Evolutionary conservation across 2,113 vertebrate species (phyloP), one percentile per base, ranked within the genome.

Genomic region (Paramisgurnus dabryanus): DNA sequence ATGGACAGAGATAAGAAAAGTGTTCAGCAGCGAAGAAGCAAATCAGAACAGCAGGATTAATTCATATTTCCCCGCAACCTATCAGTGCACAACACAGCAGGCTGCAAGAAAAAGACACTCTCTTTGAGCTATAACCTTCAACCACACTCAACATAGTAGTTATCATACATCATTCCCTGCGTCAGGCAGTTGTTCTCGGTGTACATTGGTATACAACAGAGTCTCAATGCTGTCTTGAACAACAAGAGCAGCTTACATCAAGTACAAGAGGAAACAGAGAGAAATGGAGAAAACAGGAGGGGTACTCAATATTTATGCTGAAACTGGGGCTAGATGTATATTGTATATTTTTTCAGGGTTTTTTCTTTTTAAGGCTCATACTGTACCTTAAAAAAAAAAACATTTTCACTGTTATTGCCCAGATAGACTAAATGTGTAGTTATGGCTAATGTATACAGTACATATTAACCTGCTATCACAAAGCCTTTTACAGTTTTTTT

Each of bases 1-100:
- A 77, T 55, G 61, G 80, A 81, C 71, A 72, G 75, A 76, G 68
- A 76, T 65, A 81, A 70, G 57, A 53, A 13, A 80, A n/a, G 64
- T 69, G 34, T 67, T 11, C 66, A 57, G 39, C 22, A 63, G 74
- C 67, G 55, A 78, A 45, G 66, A 80, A 45, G 53, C 50, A 78
- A 76, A 67, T 74, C 67, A 12, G 53, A 76, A 43, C 65, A 77
- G 77, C 27, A 27, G 68, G 58, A 71, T 80, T 82, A 82, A 83
- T 81, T 82, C 64, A 82, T 77, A 77, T 53, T 50, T 12, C 58
- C 15, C 18, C 55, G 57, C 49, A 43, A 15, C 69, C 5, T 15
- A 43, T 65, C 34, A 39, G 65, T 27, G 4, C 69, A 49, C 53
- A 67, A 76, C 7, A 27, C 61, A 57, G 60, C 39, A 45, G 57